phyloP scores from a whole-genome alignment of 2,113 vertebrate species.

The Oncorhynchus keta region DNA sequence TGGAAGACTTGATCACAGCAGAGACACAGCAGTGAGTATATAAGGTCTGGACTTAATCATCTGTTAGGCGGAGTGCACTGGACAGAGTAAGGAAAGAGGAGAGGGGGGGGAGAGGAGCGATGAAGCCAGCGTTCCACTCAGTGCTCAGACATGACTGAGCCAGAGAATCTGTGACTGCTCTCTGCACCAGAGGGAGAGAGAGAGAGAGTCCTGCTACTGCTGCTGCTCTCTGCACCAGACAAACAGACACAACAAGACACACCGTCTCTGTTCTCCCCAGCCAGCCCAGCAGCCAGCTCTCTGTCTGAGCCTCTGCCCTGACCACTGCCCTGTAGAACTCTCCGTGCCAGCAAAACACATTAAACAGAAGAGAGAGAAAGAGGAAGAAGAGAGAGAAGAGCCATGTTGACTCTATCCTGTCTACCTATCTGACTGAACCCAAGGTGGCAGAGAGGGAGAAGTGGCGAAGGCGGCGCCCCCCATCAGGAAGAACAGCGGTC shows the following conservation, averaged over 20 bases:
- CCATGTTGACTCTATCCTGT: background rate
- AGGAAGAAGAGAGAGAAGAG: background rate
- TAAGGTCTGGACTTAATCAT: slow-evolving; percentile 39
- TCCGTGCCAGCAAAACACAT: background rate
- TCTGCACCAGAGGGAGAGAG: background rate
- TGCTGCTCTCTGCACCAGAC: slow-evolving; percentile 37
- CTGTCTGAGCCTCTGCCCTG: slow-evolving; percentile 14
- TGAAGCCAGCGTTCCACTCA: background rate
- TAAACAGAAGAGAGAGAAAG: slow-evolving; percentile 9
- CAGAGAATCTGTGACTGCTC: background rate
- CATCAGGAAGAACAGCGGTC: slow-evolving; percentile 51
- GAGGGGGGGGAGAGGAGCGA: background rate
- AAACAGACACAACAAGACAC: slow-evolving; percentile 16
- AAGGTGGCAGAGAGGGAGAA: background rate
- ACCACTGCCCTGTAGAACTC: slow-evolving; percentile 8
- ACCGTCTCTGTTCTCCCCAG: slow-evolving; percentile 11
- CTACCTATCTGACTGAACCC: background rate
- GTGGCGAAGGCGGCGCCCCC: background rate
- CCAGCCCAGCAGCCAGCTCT: slow-evolving; percentile 27
- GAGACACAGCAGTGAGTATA: slow-evolving; percentile 10
- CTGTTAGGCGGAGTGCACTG: slow-evolving; percentile 11
- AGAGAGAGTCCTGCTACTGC: background rate
- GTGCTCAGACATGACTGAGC: slow-evolving; percentile 19
- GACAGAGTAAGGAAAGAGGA: background rate
- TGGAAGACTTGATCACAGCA: slow-evolving; percentile 25